Evolutionary conservation across 1,140 invertebrate genomes (phyloP).

Genomic region (Drosophila baimaii): DNA sequence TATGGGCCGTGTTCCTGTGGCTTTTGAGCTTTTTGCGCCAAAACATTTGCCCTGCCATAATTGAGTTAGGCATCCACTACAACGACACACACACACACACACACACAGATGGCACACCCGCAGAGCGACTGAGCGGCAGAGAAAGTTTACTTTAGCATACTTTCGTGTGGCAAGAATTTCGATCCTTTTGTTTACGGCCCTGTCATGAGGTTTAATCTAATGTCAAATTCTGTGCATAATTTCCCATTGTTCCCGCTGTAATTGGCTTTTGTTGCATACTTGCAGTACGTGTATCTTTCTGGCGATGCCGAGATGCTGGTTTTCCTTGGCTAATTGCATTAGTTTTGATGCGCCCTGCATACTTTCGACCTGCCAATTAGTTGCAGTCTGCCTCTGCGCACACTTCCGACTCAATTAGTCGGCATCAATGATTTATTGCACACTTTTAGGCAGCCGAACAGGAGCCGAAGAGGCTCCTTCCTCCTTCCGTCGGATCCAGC

Average conservation of each 20-base stretch:
- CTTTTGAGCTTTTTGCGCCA: slow-evolving; percentile 79
- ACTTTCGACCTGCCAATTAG: slow-evolving; percentile 54
- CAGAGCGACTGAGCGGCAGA: slow-evolving; percentile 6
- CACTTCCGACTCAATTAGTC: slow-evolving; percentile 60
- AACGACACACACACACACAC: slow-evolving; percentile 13
- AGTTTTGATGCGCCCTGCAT: slow-evolving; percentile 40
- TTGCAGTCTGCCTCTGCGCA: slow-evolving; percentile 20
- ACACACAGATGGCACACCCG: slow-evolving; percentile 1
- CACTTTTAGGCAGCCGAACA: slow-evolving; percentile 25
- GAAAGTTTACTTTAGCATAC: slow-evolving; percentile 64
- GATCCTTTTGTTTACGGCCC: slow-evolving; percentile 59
- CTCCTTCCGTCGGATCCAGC: slow-evolving; percentile 5
- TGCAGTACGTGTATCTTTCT: slow-evolving; percentile 26
- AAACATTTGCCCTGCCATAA: slow-evolving; percentile 74
- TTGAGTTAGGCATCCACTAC: slow-evolving; percentile 74
- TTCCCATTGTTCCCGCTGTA: slow-evolving; percentile 55
- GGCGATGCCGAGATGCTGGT: slow-evolving; percentile 21
- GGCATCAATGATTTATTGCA: slow-evolving; percentile 62
- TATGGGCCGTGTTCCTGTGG: slow-evolving; percentile 69
- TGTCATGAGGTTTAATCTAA: slow-evolving; percentile 63
- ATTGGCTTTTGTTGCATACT: slow-evolving; percentile 63
- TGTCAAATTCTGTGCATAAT: slow-evolving; percentile 69
- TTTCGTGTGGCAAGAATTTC: slow-evolving; percentile 54
- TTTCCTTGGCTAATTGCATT: slow-evolving; percentile 67
- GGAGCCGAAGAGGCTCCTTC: not conserved